Base-by-base conservation (phyloP, 2,888 invertebrate species). In the Phengaris alcon region DNA sequence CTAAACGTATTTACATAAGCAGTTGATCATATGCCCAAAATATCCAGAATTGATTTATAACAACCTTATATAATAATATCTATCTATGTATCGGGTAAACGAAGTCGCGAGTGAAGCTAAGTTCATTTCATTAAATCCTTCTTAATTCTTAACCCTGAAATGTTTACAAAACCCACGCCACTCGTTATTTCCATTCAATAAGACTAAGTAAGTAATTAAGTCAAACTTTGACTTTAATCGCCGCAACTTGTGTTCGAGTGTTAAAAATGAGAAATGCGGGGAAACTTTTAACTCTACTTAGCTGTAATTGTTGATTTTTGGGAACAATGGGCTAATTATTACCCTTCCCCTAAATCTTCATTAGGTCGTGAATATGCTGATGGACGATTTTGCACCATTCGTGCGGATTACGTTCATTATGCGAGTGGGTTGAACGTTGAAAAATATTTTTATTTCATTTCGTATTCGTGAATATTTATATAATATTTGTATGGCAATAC, bases 231-330 rank as follows among this genome's bases (percentile, higher is more conserved):
- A 48, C 48, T 69, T 46, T 15, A 69, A 69, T 48, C 8, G n/a
- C 69, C 15, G 15, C 9, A 69, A 48, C 69, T 69, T 48, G 48
- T 69, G 69, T 69, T 69, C 46, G 15, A 69, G 69, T 69, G 69
- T 69, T 69, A 69, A 69, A 69, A 69, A 69, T 64, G 69, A 48
- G 69, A 69, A 48, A 68, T 46, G n/a, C 35, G 13, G 13, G n/a
- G n/a, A 8, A 69, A 69, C 46, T 69, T 69, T 68, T 68, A 68
- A 46, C 69, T 46, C 68, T 48, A 69, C 44, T 69, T n/a, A 15
- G n/a, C 46, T 46, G 68, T 69, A 69, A 69, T 69, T 69, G 69
- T 69, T 69, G 69, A 69, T 69, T 69, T 69, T 69, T 46, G 46
- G 48, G 48, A 48, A 69, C 69, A 69, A 69, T 69, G 15, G 46